Evolutionary conservation across 2,113 vertebrate species (phyloP), one percentile per base, ranked within the genome.

Genomic region (Oreochromis spilurus): DNA sequence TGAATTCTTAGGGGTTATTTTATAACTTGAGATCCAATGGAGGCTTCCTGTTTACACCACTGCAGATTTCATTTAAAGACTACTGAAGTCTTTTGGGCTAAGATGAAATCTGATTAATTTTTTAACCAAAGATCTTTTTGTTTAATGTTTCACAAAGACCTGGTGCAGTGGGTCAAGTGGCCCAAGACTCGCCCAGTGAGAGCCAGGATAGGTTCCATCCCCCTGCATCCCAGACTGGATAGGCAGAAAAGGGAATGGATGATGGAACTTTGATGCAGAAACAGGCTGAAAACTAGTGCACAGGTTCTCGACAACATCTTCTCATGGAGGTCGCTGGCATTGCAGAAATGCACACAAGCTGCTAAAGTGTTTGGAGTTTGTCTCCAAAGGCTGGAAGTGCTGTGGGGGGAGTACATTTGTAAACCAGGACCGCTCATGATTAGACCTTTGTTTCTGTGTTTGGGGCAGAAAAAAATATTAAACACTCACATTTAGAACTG

Each of bases 121-220:
- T 38, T 62, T 1, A 9, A 60, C 54, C 54, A 5, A 26, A 57
- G 2, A 58, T 70, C 13, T 72, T 26, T 26, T 62, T 62, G 58
- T 62, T 34, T 62, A 62, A 11, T 60, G 26, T 31, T 31, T 60
- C 2, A 60, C 57, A 4, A 16, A 45, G 38, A 26, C 38, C 21
- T 70, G 65, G n/a, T 43, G 0, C 1, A 43, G 38, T 43, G 36
- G 62, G 36, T 70, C n/a, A 0, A 16, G 65, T 14, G 12, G n/a
- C 36, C 36, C 36, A 24, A 67, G 62, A 14, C 62, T 70, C 0
- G 0, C 7, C 62, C 58, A 62, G 2, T 3, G 2, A 24, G 12
- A 43, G 65, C 38, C 38, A 43, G 21, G n/a, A 43, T 0, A 24
- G 38, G 21, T n/a, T 70, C 38, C 38, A 70, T 21, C n/a, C n/a